Evolutionary conservation across 64 coral and sea anemone species (phyloP), one percentile per base, ranked within the genome.

Genomic region (Orbicella faveolata): DNA sequence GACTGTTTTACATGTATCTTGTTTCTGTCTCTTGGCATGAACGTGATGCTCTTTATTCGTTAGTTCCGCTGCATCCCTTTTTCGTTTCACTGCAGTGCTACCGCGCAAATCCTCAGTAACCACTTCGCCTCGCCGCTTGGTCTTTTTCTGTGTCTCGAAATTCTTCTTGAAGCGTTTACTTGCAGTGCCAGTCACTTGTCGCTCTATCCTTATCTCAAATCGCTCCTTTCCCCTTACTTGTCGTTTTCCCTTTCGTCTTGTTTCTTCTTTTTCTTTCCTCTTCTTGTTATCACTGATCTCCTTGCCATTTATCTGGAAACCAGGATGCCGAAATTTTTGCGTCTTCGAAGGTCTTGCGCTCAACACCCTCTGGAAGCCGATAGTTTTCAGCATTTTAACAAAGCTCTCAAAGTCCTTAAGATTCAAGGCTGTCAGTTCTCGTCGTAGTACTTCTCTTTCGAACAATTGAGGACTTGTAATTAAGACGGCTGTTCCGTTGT

Each of bases 311-410:
- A 21, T 68, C 63, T 48, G 36, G 62, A 84, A 84, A 39, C 36
- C 18, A 44, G 62, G 63, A 69, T 70, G 81, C 9, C 63, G 63
- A 44, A 84, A 84, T 20, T 84, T 84, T 39, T 68, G 21, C 35
- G 63, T 59, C 36, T 84, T 84, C 5, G 81, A 84, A 15, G 20
- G 8, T 68, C 81, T 84, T 67, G 63, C 9, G 12, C 12, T 84
- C 34, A 44, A 44, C 63, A 84, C 61, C 23, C 23, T 48, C 34
- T 84, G 17, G 16, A 84, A 84, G 1, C 81, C 81, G 8, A 44
- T 12, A 8, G 34, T 39, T 17, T 37, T 20, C 2, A 69, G 62
- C 20, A 68, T 19, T 41, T 68, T 59, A n/a, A 51, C 62, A 69
- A 84, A 84, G 9, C 21, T 84, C n/a, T 8, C 34, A 68, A 69